These are phyloP conservation scores for Poeciliopsis turneri DNA, from an alignment of 2,797 vertebrate genomes.

Conservation along the genomic window DNA sequence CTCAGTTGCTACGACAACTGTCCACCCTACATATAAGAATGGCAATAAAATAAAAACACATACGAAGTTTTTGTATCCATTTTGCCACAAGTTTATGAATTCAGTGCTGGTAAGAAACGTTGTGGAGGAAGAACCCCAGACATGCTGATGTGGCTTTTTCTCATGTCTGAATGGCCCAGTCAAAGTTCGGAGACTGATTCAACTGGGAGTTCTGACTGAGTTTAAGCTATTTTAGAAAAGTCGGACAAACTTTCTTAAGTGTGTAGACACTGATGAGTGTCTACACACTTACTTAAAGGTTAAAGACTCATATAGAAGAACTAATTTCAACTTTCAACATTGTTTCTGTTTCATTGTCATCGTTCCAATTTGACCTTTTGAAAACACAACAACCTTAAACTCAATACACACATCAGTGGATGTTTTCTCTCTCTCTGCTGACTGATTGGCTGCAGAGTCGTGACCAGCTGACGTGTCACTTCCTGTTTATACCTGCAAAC, in stretches of 20 bases:
- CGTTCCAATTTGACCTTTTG: too few relatives aligned
- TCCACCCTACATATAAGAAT: neutral
- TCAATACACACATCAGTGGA: too few relatives aligned
- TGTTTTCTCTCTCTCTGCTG: constrained; percentile 1
- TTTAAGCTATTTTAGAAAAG: neutral
- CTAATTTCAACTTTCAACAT: too few relatives aligned
- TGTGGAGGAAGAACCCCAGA: neutral
- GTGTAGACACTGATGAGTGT: neutral
- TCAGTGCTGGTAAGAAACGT: neutral
- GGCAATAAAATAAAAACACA: neutral
- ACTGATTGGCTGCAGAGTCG: constrained; percentile 37
- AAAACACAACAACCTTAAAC: too few relatives aligned
- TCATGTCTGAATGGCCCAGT: neutral
- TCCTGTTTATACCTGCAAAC: constrained; percentile 31
- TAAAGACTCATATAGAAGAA: neutral
- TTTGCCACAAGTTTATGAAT: neutral
- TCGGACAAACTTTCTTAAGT: neutral
- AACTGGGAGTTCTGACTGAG: neutral
- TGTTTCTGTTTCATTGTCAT: too few relatives aligned
- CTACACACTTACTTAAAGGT: too few relatives aligned
- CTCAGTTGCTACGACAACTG: neutral
- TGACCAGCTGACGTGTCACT: constrained; percentile 52
- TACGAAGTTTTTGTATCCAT: neutral
- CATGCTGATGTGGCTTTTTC: neutral
- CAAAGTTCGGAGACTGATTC: neutral